Evolutionary conservation across 2,888 invertebrate genomes (phyloP).

Genomic region (Hydriomena furcata): DNA sequence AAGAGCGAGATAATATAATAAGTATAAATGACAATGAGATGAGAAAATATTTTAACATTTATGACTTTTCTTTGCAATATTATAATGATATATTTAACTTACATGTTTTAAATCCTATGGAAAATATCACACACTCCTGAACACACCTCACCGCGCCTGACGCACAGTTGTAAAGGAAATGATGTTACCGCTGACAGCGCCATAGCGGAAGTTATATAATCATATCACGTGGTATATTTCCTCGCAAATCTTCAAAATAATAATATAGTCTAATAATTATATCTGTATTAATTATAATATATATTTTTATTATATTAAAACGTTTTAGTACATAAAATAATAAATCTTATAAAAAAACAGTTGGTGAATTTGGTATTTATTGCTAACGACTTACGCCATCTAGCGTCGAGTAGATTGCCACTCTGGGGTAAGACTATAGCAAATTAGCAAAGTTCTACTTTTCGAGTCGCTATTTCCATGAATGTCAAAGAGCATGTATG

Average conservation of each 20-base stretch:
- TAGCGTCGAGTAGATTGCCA: background rate
- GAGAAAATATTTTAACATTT: too few species aligned
- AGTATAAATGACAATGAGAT: background rate
- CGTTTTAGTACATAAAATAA: too few species aligned
- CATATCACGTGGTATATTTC: slow-evolving; percentile 51
- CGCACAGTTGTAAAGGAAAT: slow-evolving; percentile 79
- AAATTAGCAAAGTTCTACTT: too few species aligned
- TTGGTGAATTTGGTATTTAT: background rate
- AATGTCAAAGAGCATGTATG: too few species aligned
- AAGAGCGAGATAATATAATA: background rate
- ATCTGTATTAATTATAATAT: too few species aligned
- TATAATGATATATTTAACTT: slow-evolving; percentile 45
- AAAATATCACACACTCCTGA: slow-evolving; percentile 64
- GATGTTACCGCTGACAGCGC: slow-evolving; percentile 59
- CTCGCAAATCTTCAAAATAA: background rate
- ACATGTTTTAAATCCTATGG: slow-evolving; percentile 76
- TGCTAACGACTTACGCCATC: slow-evolving; percentile 4
- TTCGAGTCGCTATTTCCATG: too few species aligned
- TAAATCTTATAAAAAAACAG: background rate
- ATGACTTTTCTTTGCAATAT: background rate
- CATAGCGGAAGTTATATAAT: slow-evolving; percentile 71
- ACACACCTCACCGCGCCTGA: slow-evolving; percentile 75
- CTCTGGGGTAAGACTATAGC: background rate
- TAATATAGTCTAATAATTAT: too few species aligned
- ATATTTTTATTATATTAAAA: too few species aligned